A percentile compares a stretch with the other conserved stretches of the same genome.
These are phyloP conservation scores for Passer domesticus DNA, from an alignment of 2,113 vertebrate species.

Conservation along the genomic window DNA sequence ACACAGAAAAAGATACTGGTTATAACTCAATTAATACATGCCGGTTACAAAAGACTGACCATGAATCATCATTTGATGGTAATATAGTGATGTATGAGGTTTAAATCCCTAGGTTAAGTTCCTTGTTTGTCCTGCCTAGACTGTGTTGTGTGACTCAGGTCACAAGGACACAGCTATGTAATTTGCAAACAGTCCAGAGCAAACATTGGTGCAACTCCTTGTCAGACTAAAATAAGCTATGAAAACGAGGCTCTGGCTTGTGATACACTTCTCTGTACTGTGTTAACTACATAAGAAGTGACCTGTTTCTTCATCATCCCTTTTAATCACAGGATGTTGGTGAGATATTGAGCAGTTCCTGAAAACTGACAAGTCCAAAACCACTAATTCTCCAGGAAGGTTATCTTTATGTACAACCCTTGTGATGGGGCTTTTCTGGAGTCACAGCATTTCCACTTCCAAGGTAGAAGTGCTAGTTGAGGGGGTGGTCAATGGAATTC, in stretches of 20 bases:
- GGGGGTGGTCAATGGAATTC: background rate
- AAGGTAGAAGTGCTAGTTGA: background rate
- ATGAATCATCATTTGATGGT: background rate
- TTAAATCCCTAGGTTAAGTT: background rate
- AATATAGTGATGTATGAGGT: background rate
- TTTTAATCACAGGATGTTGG: background rate
- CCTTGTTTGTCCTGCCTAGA: background rate
- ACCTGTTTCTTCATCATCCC: background rate
- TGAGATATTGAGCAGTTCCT: background rate
- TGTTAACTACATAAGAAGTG: background rate
- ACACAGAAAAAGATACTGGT: background rate
- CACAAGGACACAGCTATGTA: background rate
- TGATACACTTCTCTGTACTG: background rate
- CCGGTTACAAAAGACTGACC: background rate
- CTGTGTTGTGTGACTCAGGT: background rate
- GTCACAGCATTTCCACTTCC: background rate
- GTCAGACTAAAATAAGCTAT: background rate
- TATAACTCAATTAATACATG: background rate
- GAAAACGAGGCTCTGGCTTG: background rate
- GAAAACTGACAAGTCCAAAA: background rate
- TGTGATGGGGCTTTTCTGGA: background rate
- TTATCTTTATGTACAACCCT: background rate
- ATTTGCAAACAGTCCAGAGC: background rate
- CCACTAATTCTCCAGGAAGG: background rate
- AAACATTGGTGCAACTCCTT: background rate